These are phyloP conservation scores for Luperina nickerlii DNA, from an alignment of 2,888 invertebrate genomes.

Conservation along the genomic window DNA sequence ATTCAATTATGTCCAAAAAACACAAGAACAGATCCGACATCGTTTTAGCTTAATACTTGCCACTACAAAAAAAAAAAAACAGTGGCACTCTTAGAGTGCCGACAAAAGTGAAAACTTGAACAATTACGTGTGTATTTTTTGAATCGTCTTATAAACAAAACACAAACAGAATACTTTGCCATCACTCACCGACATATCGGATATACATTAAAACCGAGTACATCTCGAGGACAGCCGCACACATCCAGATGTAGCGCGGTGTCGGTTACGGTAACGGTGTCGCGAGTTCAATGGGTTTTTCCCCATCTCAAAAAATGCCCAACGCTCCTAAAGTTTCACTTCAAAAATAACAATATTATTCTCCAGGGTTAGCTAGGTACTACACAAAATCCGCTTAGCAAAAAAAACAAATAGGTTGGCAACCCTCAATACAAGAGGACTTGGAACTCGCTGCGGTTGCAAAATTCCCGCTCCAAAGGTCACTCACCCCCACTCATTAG, in stretches of 20 bases:
- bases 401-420: constrained; percentile 53
- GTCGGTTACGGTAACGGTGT: too few relatives aligned
- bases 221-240: too few relatives aligned
- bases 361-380: neutral
- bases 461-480: constrained; percentile 64
- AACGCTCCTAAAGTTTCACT: neutral
- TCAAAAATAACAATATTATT: constrained; percentile 6
- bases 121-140: too few relatives aligned
- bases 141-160: too few relatives aligned
- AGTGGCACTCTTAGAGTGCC: too few relatives aligned
- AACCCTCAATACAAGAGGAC: constrained; percentile 61
- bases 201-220: too few relatives aligned
- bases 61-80: constrained; percentile 2
- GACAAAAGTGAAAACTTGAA: too few relatives aligned
- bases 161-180: too few relatives aligned
- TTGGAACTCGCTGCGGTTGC: constrained; percentile 64
- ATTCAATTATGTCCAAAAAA: neutral
- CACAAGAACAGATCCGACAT: neutral
- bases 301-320: too few relatives aligned
- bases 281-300: too few relatives aligned
- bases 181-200: too few relatives aligned
- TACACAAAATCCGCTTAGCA: constrained; percentile 35
- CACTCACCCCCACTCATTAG: constrained; percentile 63
- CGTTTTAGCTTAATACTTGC: neutral
- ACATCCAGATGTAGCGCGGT: too few relatives aligned